Evolutionary conservation across 2,113 vertebrate genomes (phyloP), one percentile per base, ranked within the genome.

Genomic region (Atractosteus spatula): DNA sequence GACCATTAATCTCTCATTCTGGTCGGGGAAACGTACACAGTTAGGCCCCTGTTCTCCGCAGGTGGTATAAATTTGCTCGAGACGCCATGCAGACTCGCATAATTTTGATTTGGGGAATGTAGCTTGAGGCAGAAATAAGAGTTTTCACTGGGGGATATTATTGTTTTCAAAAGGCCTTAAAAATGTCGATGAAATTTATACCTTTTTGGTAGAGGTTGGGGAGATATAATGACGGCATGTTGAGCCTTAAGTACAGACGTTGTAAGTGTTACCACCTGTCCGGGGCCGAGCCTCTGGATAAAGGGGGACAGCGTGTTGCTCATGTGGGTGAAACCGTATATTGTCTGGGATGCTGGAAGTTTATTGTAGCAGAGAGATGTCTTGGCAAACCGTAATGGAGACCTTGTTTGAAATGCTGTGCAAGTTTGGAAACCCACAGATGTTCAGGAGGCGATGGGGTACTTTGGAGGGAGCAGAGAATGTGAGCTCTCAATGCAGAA

Each of bases 171-270:
- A 45, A 68, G 54, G 41, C 16, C 64, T 59, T 45, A 73, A 54
- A 73, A 73, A 73, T 57, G 65, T 68, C 29, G 41, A 44, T 68
- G 55, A 73, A 73, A 73, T 73, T 11, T 68, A 73, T 67, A 67
- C 54, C 65, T 43, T 4, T 7, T 59, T 3, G 71, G 17, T 16
- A 42, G 29, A 72, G 62, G 8, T 51, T 3, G 17, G 7, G 62
- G 17, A 59, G n/a, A 41, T 29, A 64, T 41, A 10, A 64, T 11
- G 62, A 64, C 62, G 17, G 62, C 62, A 16, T 10, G 62, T 64
- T 64, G 62, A 65, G 62, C 29, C 29, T 43, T 65, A 3, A 65
- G 12, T 65, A 65, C 41, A 41, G 62, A 65, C 11, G 17, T 65
- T 65, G 4, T 65, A 65, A 65, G 41, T 65, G 62, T 29, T 65